Base-by-base conservation (phyloP, 2,888 invertebrate species). In the Trissonchulus latispiculum region DNA sequence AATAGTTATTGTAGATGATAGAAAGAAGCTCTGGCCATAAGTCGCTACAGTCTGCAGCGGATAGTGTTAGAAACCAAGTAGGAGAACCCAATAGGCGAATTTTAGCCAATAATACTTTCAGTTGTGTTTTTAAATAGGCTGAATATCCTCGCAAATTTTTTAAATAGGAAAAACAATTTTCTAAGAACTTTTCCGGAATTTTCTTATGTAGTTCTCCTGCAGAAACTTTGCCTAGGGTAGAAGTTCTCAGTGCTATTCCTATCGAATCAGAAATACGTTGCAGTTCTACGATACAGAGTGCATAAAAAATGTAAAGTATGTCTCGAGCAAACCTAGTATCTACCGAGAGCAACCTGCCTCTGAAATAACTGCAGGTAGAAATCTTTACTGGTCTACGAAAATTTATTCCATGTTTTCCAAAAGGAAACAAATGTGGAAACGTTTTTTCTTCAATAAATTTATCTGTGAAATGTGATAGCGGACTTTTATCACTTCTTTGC, bases 381-480 rank as follows among this genome's bases (percentile, higher is more conserved):
- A 64, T 15, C 23, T 8, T 8, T 23, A 15, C 23, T 18, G 31
- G 18, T 32, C 66, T 29, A 15, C 35, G 31, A 32, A 15, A 29
- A 33, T 64, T 18, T 64, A 64, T 15, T 15, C 66, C 66, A 29
- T 28, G 8, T 64, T 15, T 64, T 8, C 66, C 66, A 64, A 32
- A 64, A 33, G 66, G 66, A 64, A 64, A 64, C 35, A 64, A 64
- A 29, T 33, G 35, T 15, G 66, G 66, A n/a, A 64, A 64, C 8
- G 15, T 15, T 64, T 64, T 64, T 64, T 29, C 35, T n/a, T 64
- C 66, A 64, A 32, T 32, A 15, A 15, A 28, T 18, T 64, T 29
- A 64, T 64, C 8, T 8, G 8, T 64, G 35, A 64, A 64, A 29
- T 32, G 18, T 15, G 66, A 64, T n/a, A 33, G 28, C 18, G 66